phyloP scores from a whole-genome alignment of 2,797 vertebrate genomes.

The Dipus sagitta region DNA sequence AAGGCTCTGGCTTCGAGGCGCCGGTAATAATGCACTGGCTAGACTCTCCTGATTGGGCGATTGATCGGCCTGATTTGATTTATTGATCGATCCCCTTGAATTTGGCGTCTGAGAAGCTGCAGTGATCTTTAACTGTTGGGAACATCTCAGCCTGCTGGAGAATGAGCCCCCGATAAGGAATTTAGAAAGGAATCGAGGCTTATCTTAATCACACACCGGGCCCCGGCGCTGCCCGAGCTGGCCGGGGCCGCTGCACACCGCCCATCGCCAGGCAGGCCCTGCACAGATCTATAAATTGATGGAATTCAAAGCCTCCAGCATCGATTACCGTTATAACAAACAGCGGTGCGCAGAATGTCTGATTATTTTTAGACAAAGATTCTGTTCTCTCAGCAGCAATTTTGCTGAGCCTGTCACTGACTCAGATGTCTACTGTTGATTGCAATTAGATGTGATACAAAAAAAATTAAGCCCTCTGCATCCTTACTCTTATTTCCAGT shows the following conservation, averaged over 20 bases:
- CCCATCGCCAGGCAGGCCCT: slow-evolving; percentile 98
- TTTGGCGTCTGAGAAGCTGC: slow-evolving; percentile 95
- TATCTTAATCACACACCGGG: slow-evolving; percentile 95
- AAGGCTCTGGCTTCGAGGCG: slow-evolving; percentile 90
- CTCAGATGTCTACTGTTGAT: slow-evolving; percentile 99
- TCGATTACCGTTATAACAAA: slow-evolving; percentile 99
- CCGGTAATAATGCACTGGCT: slow-evolving; percentile 96
- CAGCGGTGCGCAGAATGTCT: slow-evolving; percentile 98
- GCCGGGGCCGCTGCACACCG: slow-evolving; percentile 85
- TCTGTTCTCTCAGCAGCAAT: slow-evolving; percentile 99
- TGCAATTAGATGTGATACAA: slow-evolving; percentile 99
- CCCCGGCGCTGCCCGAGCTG: slow-evolving; percentile 86
- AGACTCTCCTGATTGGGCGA: slow-evolving; percentile 97
- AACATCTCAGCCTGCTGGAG: slow-evolving; percentile 94
- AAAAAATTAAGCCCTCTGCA: slow-evolving; percentile 96
- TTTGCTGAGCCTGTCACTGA: slow-evolving; percentile 99
- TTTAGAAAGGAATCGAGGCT: slow-evolving; percentile 95
- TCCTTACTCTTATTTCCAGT: slow-evolving; percentile 90
- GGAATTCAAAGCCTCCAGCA: slow-evolving; percentile 99
- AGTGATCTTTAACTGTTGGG: slow-evolving; percentile 96
- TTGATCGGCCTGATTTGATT: slow-evolving; percentile 99
- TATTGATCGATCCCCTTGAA: slow-evolving; percentile 98
- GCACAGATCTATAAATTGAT: slow-evolving; percentile 99
- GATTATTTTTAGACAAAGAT: slow-evolving; percentile 99
- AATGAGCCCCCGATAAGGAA: slow-evolving; percentile 94